phyloP scores from a whole-genome alignment of 2,113 vertebrate species.

The Neolamprologus brichardi region DNA sequence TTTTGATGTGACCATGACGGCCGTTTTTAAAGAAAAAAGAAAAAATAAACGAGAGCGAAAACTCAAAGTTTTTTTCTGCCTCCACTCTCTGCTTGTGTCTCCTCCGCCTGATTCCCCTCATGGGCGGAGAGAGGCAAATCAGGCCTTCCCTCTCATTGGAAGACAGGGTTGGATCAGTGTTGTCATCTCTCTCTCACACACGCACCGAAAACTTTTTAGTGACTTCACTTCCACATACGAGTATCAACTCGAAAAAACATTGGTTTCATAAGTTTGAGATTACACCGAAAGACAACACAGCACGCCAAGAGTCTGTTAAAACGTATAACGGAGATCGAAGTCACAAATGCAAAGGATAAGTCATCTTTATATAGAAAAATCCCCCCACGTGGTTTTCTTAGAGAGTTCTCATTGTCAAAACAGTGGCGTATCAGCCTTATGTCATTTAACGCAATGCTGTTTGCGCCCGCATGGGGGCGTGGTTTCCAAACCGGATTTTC shows the following conservation, averaged over 20 bases:
- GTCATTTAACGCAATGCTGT: neutral
- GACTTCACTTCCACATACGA: neutral
- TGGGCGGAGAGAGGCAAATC: constrained; percentile 62
- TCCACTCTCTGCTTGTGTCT: constrained; percentile 38
- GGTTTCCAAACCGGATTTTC: constrained; percentile 11
- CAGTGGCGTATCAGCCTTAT: neutral
- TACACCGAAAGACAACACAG: neutral
- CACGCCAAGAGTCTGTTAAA: neutral
- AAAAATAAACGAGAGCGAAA: constrained; percentile 30
- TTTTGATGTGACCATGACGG: constrained; percentile 61
- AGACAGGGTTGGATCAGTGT: constrained; percentile 14
- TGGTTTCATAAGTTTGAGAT: neutral
- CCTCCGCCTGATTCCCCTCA: constrained; percentile 43
- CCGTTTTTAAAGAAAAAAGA: neutral
- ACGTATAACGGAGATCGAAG: accelerated
- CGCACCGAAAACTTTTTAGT: constrained; percentile 19
- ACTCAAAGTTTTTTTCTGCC: constrained; percentile 49
- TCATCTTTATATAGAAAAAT: neutral
- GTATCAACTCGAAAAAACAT: neutral
- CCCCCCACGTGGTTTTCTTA: neutral
- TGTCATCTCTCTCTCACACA: neutral
- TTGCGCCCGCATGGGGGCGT: constrained; percentile 46
- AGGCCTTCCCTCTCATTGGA: constrained; percentile 42
- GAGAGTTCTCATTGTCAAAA: neutral
- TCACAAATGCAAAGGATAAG: neutral